Base-by-base conservation (phyloP, 2,888 invertebrate genomes). In the Conomelus anceps region DNA sequence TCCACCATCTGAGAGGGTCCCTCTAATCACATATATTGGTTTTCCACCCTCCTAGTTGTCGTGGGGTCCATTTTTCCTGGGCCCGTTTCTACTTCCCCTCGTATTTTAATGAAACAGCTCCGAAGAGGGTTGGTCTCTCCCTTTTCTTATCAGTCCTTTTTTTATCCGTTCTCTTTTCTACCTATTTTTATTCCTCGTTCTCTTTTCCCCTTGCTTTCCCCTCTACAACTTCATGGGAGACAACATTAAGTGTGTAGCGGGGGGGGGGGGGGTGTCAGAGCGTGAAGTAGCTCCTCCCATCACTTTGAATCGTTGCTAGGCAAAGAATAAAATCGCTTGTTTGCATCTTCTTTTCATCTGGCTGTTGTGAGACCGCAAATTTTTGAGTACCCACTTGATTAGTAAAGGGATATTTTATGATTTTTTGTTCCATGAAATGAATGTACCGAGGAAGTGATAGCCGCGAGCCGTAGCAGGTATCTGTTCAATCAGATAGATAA, bases 21-120 rank as follows among this genome's bases (percentile, higher is more conserved):
- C 63, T 86, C 86, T 86, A 86, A 86, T 86, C 86, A 86, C 86
- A 86, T 86, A 85, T 85, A 86, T 86, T 24, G 86, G 86, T 86
- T 86, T 86, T 86, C 86, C 29, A 24, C 86, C 86, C 86, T 86
- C 86, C 63, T 63, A n/a, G 63, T 63, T 63, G 63, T 63, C 20
- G 4, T 63, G 63, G 63, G 63, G 63, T 63, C 63, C 63, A 63
- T 63, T 63, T 63, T 63, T 63, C 63, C 63, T 63, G 3, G n/a
- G 63, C n/a, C 63, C 63, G n/a, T 63, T 63, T 63, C n/a, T n/a
- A n/a, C 63, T 63, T 63, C 20, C 63, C 63, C 63, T 63, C 63
- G 63, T 63, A 63, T 63, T 63, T 63, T 63, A 63, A 63, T 63
- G 63, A 63, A 63, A 63, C 63, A n/a, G 63, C 63, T 63, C 63